Percentiles rank a stretch among this genome's conserved stretches.
phyloP scores from a whole-genome alignment of 2,888 invertebrate species.

The Liodrosophila aerea region DNA sequence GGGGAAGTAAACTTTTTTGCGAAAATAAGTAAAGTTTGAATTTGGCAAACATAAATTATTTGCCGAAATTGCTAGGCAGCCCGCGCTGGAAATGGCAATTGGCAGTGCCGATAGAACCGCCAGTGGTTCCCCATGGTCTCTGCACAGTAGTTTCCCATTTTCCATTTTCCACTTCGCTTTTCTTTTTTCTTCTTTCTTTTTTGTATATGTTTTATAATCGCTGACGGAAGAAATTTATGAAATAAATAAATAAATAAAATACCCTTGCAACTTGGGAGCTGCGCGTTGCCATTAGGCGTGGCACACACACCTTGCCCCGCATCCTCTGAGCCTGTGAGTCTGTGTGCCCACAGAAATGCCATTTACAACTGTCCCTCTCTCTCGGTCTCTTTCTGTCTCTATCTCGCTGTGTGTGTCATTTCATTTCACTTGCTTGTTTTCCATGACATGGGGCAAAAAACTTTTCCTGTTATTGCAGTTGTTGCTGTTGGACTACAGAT shows the following conservation, averaged over 20 bases:
- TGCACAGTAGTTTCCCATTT: slow-evolving; percentile 40
- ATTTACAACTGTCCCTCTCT: slow-evolving; percentile 15
- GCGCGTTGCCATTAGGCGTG: slow-evolving; percentile 47
- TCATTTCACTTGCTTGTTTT: slow-evolving; percentile 13
- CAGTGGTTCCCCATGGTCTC: slow-evolving; percentile 44
- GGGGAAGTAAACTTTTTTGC: slow-evolving; percentile 26
- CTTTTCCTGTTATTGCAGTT: slow-evolving; percentile 72
- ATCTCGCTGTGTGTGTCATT: slow-evolving; percentile 5
- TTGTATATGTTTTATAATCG: slow-evolving; percentile 66
- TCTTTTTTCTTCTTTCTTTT: too few relatives aligned
- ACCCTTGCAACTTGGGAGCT: slow-evolving; percentile 42
- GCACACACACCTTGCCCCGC: slow-evolving; percentile 1
- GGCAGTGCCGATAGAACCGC: not conserved
- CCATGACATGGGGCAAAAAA: slow-evolving; percentile 43
- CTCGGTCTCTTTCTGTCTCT: not conserved
- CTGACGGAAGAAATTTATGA: slow-evolving; percentile 58
- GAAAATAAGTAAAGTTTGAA: slow-evolving; percentile 75
- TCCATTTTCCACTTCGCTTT: not conserved
- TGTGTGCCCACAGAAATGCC: slow-evolving; percentile 10
- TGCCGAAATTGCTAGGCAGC: slow-evolving; percentile 29
- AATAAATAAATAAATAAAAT: slow-evolving; percentile 73
- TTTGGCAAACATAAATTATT: slow-evolving; percentile 71
- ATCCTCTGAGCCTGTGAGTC: not conserved
- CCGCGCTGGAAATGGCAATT: not conserved
- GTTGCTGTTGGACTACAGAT: slow-evolving; percentile 49